These are phyloP conservation scores for Antitype chi DNA, from an alignment of 2,888 invertebrate genomes.

Conservation along the genomic window DNA sequence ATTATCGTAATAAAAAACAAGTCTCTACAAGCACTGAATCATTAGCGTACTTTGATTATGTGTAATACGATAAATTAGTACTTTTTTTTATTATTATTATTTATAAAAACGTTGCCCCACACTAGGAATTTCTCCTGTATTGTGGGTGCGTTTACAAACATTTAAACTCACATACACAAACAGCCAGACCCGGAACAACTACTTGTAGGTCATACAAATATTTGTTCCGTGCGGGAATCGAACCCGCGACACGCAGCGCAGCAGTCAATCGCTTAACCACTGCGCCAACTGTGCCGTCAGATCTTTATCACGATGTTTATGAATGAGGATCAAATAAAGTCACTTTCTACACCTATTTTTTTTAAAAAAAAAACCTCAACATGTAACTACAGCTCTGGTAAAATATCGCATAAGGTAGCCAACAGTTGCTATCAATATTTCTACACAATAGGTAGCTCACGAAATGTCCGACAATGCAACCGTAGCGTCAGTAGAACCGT, in stretches of 20 bases:
- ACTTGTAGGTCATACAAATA: no score
- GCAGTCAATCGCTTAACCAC: no score
- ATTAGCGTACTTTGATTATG: constrained; percentile 22
- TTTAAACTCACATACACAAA: no score
- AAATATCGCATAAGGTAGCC: not conserved
- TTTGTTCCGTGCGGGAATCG: no score
- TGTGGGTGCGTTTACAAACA: no score
- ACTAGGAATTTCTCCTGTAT: no score
- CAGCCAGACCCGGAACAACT: no score
- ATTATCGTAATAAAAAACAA: constrained; percentile 41
- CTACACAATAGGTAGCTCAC: constrained; percentile 5
- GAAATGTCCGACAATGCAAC: constrained; percentile 22
- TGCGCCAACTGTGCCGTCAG: no score
- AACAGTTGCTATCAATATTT: not conserved
- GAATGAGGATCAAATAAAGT: constrained; percentile 11
- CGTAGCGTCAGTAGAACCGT: constrained; percentile 13
- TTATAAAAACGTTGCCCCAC: no score
- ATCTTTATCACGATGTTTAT: constrained; percentile 20
- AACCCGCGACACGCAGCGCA: no score
- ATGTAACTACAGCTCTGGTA: not conserved
- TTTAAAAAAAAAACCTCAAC: not conserved
- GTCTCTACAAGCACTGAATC: constrained; percentile 2
- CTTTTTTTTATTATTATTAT: no score
- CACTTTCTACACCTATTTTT: not conserved
- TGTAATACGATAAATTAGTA: constrained; percentile 6